Percentiles rank a stretch among this genome's conserved stretches.
Evolutionary conservation across 2,113 vertebrate species (phyloP).

Genomic region (Rhadina sibilatrix): DNA sequence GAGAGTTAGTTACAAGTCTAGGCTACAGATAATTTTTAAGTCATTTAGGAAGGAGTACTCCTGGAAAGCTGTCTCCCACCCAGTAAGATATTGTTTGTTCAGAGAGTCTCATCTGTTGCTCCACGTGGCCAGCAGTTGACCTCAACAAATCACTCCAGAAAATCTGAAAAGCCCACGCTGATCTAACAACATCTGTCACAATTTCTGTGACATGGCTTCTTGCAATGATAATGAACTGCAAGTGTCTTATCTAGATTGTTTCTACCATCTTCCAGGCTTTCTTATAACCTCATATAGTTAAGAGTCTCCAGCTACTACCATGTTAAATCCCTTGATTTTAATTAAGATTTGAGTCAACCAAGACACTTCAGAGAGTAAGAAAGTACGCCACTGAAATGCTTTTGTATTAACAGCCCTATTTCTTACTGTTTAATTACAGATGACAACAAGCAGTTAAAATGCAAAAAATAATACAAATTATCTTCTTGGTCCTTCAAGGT

Average conservation of each 20-base stretch:
- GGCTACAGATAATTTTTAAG: background rate
- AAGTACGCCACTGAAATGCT: background rate
- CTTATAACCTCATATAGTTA: background rate
- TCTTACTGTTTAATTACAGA: background rate
- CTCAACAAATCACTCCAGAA: constrained; percentile 8
- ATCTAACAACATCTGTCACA: constrained; percentile 41
- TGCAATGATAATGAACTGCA: background rate
- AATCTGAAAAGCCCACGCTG: constrained; percentile 7
- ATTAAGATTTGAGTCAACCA: background rate
- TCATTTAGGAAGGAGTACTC: background rate
- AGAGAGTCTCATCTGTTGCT: background rate
- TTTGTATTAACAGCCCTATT: background rate
- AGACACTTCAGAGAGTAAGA: background rate
- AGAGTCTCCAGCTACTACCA: background rate
- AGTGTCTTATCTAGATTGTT: background rate
- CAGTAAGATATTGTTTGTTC: background rate
- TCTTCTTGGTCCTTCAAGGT: background rate
- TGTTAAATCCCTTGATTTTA: background rate
- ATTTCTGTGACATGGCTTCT: background rate
- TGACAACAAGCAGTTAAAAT: background rate
- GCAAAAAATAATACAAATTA: background rate
- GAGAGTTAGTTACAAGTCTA: background rate
- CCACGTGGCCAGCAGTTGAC: background rate
- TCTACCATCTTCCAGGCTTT: background rate
- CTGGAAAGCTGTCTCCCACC: background rate